Evolutionary conservation across 2,888 invertebrate genomes (phyloP).

Genomic region (Perdita meconis): DNA sequence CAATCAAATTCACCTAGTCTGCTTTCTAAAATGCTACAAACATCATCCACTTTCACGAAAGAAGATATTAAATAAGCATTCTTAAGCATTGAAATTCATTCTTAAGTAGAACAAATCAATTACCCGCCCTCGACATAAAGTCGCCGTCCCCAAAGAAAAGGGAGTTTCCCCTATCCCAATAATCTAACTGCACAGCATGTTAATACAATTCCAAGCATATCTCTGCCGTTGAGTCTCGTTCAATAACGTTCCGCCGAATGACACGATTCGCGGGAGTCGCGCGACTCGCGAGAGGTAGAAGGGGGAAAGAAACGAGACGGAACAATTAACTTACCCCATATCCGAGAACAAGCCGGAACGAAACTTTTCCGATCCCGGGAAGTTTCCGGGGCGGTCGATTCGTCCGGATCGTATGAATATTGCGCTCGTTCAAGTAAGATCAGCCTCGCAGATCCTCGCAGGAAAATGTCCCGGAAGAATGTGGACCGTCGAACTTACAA

Average conservation of each 20-base stretch:
- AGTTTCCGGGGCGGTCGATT: background rate
- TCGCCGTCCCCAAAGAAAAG: no score
- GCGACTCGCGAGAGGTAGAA: background rate
- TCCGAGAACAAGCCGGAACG: constrained; percentile 8
- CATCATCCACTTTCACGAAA: no score
- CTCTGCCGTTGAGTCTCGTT: background rate
- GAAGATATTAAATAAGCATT: no score
- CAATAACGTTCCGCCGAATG: background rate
- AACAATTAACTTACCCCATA: constrained; percentile 35
- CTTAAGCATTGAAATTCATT: no score
- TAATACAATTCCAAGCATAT: background rate
- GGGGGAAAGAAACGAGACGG: constrained; percentile 23
- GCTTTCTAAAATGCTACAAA: no score
- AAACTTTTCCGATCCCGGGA: constrained; percentile 36
- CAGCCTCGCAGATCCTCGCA: constrained; percentile 7
- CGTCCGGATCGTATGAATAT: constrained; percentile 15
- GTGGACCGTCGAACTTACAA: background rate
- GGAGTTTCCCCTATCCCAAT: no score
- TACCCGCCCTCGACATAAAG: no score
- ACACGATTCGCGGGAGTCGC: background rate
- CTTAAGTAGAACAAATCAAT: no score
- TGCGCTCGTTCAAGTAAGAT: constrained; percentile 13
- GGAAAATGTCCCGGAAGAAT: constrained; percentile 14
- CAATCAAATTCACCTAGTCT: no score
- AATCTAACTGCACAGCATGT: background rate